Evolutionary conservation across 2,797 vertebrate species (phyloP).

Genomic region (Dendrocincla fuliginosa): DNA sequence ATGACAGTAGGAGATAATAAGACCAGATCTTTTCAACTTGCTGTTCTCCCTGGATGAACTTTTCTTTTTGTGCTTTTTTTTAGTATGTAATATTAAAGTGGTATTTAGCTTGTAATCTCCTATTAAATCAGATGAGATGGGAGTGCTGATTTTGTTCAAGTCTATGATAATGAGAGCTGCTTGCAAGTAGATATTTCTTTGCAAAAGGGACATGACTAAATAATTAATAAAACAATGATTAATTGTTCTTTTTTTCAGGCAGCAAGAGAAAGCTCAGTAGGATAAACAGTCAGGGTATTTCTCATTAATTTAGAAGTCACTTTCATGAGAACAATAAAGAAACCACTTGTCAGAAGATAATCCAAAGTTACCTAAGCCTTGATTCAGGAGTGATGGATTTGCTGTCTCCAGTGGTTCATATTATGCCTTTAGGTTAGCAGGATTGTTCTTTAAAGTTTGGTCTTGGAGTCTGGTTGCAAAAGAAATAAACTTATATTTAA

Average conservation of each 20-base stretch:
- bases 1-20: slow-evolving; percentile 1
- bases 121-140: slow-evolving; percentile 13
- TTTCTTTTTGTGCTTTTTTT: slow-evolving; percentile 12
- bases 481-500: not conserved
- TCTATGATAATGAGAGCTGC: fast-evolving
- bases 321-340: slow-evolving; percentile 48
- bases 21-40: not conserved
- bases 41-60: not conserved
- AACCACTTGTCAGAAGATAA: slow-evolving; percentile 35
- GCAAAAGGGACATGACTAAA: slow-evolving; percentile 19
- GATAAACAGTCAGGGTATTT: slow-evolving; percentile 30
- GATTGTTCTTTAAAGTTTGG: not conserved
- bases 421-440: slow-evolving; percentile 18
- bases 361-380: not conserved
- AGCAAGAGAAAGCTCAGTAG: not conserved
- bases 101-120: slow-evolving; percentile 39
- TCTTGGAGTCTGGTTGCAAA: not conserved
- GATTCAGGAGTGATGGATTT: slow-evolving; percentile 3
- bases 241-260: not conserved
- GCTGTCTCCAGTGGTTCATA: not conserved
- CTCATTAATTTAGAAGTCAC: slow-evolving; percentile 51
- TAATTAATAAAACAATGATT: slow-evolving; percentile 51
- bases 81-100: slow-evolving; percentile 29
- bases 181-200: slow-evolving; percentile 18
- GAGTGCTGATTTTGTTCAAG: slow-evolving; percentile 15